Evolutionary conservation across 2,797 vertebrate species (phyloP).

Genomic region (Euphonia xanthogaster): DNA sequence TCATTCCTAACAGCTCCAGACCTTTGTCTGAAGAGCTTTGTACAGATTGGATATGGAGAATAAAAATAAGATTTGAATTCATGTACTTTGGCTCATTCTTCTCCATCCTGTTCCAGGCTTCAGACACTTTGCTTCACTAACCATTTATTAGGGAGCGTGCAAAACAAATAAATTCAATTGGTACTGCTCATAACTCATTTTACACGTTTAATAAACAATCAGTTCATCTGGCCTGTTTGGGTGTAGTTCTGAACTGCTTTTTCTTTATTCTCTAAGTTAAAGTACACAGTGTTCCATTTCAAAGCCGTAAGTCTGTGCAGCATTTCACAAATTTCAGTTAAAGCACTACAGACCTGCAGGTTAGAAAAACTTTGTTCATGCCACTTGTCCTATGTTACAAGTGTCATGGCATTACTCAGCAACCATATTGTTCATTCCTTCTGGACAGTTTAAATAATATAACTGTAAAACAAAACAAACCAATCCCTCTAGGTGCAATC

Average conservation of each 20-base stretch:
- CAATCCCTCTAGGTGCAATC: neutral
- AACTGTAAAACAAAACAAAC: neutral
- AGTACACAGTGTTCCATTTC: neutral
- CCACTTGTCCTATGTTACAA: neutral
- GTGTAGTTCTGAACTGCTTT: neutral
- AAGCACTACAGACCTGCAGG: neutral
- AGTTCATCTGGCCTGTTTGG: neutral
- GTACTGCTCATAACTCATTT: neutral
- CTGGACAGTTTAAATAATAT: neutral
- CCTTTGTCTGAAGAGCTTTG: neutral
- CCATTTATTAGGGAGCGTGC: neutral
- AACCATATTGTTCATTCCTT: neutral
- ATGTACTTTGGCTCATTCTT: neutral
- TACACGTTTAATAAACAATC: neutral
- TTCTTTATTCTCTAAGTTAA: neutral
- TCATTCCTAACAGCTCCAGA: neutral
- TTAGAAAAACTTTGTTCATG: neutral
- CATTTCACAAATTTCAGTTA: neutral
- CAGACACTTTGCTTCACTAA: neutral
- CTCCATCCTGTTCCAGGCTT: neutral
- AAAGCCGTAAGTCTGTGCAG: neutral
- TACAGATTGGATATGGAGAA: neutral
- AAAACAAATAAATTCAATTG: neutral
- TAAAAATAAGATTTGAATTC: constrained; percentile 5
- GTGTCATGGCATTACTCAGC: neutral